Evolutionary conservation across 2,888 invertebrate species (phyloP), one percentile per base, ranked within the genome.

Genomic region (Scaptomyza flava): DNA sequence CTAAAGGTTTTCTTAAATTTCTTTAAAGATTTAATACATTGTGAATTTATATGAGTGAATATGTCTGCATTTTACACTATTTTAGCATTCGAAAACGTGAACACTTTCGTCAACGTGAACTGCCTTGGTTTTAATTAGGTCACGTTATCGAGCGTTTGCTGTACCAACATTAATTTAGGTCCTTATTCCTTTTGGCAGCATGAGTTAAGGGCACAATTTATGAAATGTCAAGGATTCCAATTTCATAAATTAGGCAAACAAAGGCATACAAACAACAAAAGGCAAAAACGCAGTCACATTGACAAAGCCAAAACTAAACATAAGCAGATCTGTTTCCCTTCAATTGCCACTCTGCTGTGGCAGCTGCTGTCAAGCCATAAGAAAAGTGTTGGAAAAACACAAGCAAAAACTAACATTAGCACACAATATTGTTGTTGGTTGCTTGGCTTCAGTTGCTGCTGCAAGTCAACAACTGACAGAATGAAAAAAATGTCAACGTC

Each of bases 381-480:
- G 65, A 58, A 53, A 53, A 66, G 72, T 72, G 77, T 66, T 70
- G 66, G 42, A 31, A 53, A 51, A 60, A 68, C 64, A 50, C 34
- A 12, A 52, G 45, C 52, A 54, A 33, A 34, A 59, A 57, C 42
- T 51, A 63, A 50, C 45, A 54, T 47, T 66, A 27, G 57, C 11
- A 30, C 38, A 64, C 38, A 67, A 43, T 41, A 54, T 66, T 73
- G 65, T 38, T 41, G 17, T 14, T 38, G 14, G 14, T 38, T 38
- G 14, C 38, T 59, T 53, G 46, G 51, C 20, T 47, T 51, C 42
- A 65, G 54, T 52, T 68, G 52, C 30, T 36, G 38, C 34, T 60
- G 56, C 60, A 63, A 72, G 71, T 67, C 65, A 72, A 57, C 59
- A 66, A 63, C 77, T 63, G 77, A 65, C 68, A 72, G 65, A 77